Evolutionary conservation across 1,140 invertebrate genomes (phyloP).

Genomic region (Aphelenchoides fujianensis): DNA sequence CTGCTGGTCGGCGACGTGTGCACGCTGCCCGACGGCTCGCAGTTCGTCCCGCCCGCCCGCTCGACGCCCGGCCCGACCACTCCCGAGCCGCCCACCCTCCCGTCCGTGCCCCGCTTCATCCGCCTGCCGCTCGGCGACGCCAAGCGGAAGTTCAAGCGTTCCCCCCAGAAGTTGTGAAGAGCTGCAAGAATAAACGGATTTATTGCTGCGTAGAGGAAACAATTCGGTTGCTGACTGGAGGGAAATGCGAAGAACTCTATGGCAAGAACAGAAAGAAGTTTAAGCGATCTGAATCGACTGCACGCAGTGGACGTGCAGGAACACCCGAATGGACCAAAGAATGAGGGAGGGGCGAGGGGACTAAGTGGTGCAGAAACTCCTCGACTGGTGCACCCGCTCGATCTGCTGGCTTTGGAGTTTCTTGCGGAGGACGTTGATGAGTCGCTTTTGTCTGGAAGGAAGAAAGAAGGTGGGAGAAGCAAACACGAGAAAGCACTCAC

Average conservation of each 20-base stretch:
- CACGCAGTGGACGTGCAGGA: too few relatives aligned
- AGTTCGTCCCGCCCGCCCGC: not conserved
- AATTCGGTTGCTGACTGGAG: too few relatives aligned
- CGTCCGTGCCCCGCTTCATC: not conserved
- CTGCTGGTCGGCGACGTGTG: not conserved
- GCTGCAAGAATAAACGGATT: too few relatives aligned
- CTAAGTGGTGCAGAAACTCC: conserved; percentile 16
- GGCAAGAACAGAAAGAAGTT: too few relatives aligned
- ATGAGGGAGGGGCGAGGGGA: too few relatives aligned
- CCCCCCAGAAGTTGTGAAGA: too few relatives aligned
- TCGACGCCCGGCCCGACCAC: not conserved
- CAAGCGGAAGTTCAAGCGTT: too few relatives aligned
- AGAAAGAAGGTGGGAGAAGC: not conserved
- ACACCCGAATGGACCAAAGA: too few relatives aligned
- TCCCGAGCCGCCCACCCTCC: not conserved
- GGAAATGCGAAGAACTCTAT: too few relatives aligned
- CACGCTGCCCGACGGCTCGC: not conserved
- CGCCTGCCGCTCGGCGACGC: not conserved
- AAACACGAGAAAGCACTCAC: not conserved
- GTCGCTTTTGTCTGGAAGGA: conserved; percentile 5
- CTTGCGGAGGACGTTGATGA: conserved; percentile 9
- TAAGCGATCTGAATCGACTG: too few relatives aligned
- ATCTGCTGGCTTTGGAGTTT: conserved; percentile 21
- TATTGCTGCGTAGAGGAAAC: too few relatives aligned
- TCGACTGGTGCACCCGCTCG: conserved; percentile 4